A percentile compares a stretch with the other conserved stretches of the same genome.
Conservation (phyloP, 2,113 vertebrate species). For the Apistogramma diplotaenia region DNA sequence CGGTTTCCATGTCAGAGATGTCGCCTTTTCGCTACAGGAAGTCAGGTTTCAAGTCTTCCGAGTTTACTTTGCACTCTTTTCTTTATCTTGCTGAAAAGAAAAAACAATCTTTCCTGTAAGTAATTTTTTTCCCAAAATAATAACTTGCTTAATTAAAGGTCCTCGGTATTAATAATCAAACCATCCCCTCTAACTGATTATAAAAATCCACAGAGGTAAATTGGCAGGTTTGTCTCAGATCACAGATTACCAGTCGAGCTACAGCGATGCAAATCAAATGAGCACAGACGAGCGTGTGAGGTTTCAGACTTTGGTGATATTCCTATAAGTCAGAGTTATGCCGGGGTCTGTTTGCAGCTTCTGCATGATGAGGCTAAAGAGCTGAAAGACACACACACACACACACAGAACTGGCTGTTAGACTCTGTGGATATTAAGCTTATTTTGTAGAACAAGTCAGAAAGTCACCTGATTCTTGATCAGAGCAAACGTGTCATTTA, state of each 20-base stretch:
- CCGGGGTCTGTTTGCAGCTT: rapidly evolving
- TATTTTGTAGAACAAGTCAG: background rate
- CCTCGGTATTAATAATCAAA: background rate
- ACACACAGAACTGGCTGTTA: background rate
- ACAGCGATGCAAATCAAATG: background rate
- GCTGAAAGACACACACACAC: conserved; percentile 47
- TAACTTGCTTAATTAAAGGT: background rate
- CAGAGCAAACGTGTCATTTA: background rate
- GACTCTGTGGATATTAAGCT: background rate
- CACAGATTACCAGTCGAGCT: background rate
- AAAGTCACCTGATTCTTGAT: conserved; percentile 8
- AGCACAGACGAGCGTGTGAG: background rate
- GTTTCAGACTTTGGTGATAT: conserved; percentile 38
- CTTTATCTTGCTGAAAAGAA: too few species aligned
- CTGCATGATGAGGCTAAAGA: background rate
- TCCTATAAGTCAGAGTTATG: conserved; percentile 23
- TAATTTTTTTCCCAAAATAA: too few species aligned
- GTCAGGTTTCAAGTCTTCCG: too few species aligned
- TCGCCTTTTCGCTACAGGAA: background rate
- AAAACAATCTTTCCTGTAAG: too few species aligned
- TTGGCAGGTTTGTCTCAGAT: background rate
- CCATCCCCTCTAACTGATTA: background rate
- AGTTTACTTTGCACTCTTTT: too few species aligned
- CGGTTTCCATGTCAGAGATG: background rate
- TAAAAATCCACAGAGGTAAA: background rate